Evolutionary conservation across 2,888 invertebrate species (phyloP), one percentile per base, ranked within the genome.

Genomic region (Smittia sp.): DNA sequence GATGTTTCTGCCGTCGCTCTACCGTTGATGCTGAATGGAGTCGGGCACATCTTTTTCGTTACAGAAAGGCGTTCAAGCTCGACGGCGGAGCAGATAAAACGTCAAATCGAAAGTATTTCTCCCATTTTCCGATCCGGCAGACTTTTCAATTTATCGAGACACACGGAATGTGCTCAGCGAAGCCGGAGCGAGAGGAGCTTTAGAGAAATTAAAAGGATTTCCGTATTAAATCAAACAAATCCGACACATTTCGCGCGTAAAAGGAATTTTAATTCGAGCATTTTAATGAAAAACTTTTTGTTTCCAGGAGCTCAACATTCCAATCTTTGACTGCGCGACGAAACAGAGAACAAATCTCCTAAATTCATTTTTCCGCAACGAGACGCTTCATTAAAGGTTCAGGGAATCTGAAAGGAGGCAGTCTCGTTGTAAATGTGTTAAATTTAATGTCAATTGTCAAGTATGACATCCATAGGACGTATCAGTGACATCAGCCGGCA

Each of bases 391-490:
- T 58, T 58, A 58, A 58, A 58, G 58, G 58, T 22, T 58, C 15
- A 46, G 46, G n/a, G n/a, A 58, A 6, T 20, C 11, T 20, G 20
- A 27, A 25, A 27, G 25, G n/a, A 20, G 63, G 25, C 25, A 25
- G n/a, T 63, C 20, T 22, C 20, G n/a, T 58, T 58, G 27, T 63
- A 27, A 63, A 63, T 25, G 63, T 63, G 63, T 63, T 63, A 63
- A 63, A 63, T 63, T 63, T 63, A 63, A 63, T 63, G 63, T 63
- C 63, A 63, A 63, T 63, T 63, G 63, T 63, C 63, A 63, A 24
- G 63, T 63, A 63, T 63, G 63, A 63, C 63, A 63, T 63, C 63
- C 63, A 63, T 63, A 15, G 27, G 63, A 63, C 63, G 27, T 63
- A 63, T 63, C 63, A 63, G 63, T 63, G 63, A 63, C 63, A 63